Evolutionary conservation across 1,140 invertebrate genomes (phyloP).

Genomic region (Hestina assimilis): DNA sequence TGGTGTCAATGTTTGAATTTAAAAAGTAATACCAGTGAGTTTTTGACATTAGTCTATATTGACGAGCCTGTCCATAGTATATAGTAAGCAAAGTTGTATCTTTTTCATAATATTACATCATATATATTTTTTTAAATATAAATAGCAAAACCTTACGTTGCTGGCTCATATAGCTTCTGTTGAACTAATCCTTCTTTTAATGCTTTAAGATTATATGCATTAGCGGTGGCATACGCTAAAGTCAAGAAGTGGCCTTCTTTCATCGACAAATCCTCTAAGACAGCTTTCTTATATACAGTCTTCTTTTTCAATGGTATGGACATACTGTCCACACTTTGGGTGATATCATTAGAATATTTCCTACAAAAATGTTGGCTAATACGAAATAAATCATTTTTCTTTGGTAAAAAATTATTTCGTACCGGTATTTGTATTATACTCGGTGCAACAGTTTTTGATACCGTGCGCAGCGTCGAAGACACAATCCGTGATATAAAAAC

Average conservation of each 20-base stretch:
- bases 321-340: slow-evolving; percentile 58
- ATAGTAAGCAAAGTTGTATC: not conserved
- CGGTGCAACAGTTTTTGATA: slow-evolving; percentile 27
- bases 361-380: slow-evolving; percentile 32
- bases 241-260: slow-evolving; percentile 68
- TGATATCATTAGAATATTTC: slow-evolving; percentile 45
- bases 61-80: not conserved
- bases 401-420: slow-evolving; percentile 33
- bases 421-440: slow-evolving; percentile 25
- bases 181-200: slow-evolving; percentile 56
- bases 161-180: slow-evolving; percentile 70
- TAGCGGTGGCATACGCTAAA: slow-evolving; percentile 66
- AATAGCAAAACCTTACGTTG: slow-evolving; percentile 51
- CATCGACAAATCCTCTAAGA: slow-evolving; percentile 48
- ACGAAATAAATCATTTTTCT: slow-evolving; percentile 39
- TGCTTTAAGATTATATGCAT: slow-evolving; percentile 61
- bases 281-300: slow-evolving; percentile 53
- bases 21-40: too few relatives aligned
- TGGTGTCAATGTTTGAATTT: too few relatives aligned
- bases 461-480: slow-evolving; percentile 34
- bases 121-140: slow-evolving; percentile 20
- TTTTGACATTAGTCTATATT: too few relatives aligned
- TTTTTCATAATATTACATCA: slow-evolving; percentile 34
- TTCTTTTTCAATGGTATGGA: slow-evolving; percentile 67
- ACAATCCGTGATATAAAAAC: slow-evolving; percentile 62